A percentile compares a stretch with the other conserved stretches of the same genome.
Conservation (phyloP, 2,888 invertebrate species). For the Gymnoscelis rufifasciata region DNA sequence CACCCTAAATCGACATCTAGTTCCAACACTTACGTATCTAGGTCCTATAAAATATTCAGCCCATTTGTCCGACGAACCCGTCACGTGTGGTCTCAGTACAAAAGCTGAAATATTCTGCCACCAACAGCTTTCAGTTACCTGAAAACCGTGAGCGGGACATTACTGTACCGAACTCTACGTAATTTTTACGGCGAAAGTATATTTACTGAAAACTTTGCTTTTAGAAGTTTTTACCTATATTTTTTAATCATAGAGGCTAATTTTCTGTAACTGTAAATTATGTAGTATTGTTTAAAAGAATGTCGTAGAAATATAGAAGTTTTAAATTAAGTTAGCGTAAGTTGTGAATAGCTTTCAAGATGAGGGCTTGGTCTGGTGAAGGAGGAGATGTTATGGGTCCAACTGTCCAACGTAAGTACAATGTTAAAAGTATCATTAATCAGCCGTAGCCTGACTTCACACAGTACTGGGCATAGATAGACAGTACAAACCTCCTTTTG, state of each 20-base stretch:
- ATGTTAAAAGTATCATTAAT: no score
- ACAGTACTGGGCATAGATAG: no score
- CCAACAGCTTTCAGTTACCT: constrained; percentile 55
- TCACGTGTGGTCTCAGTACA: constrained; percentile 24
- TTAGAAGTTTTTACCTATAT: neutral
- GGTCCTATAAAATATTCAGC: constrained; percentile 14
- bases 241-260: neutral
- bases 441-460: no score
- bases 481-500: no score
- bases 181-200: neutral
- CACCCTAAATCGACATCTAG: neutral
- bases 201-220: neutral
- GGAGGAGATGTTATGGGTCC: constrained; percentile 63
- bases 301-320: no score
- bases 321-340: constrained; percentile 15
- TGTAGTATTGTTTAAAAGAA: no score
- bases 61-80: constrained; percentile 6
- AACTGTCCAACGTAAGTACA: constrained; percentile 59
- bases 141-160: constrained; percentile 46
- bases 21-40: neutral
- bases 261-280: no score
- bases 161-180: constrained; percentile 10
- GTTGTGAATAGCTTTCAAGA: constrained; percentile 31
- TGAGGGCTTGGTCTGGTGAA: constrained; percentile 64
- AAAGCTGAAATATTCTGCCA: constrained; percentile 25